Percentiles rank a stretch among this genome's conserved stretches.
Evolutionary conservation across 2,113 vertebrate species (phyloP).

Genomic region (Grammomys surdaster): DNA sequence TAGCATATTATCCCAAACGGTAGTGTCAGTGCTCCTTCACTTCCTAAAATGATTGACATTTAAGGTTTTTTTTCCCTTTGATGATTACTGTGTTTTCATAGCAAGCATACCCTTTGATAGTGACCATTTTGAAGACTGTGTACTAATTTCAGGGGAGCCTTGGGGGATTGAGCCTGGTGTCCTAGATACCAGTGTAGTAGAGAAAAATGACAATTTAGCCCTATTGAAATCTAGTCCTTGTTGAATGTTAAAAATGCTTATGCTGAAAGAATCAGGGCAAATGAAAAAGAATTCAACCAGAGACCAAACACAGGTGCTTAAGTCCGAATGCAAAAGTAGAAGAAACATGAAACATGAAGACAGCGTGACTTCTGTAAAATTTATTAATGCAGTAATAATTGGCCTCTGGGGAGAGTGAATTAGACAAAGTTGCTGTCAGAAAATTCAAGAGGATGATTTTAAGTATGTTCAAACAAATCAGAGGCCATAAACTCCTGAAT

Average conservation of each 20-base stretch:
- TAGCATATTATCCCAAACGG: neutral
- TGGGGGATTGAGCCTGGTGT: neutral
- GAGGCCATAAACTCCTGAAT: neutral
- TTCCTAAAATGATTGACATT: neutral
- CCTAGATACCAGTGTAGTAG: neutral
- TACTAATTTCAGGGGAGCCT: neutral
- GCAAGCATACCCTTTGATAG: neutral
- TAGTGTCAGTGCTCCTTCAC: neutral
- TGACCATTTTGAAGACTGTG: neutral
- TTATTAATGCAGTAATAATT: neutral
- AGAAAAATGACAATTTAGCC: neutral
- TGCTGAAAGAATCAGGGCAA: neutral
- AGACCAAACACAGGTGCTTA: neutral
- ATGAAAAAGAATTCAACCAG: neutral
- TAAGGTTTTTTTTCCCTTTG: neutral
- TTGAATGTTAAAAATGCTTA: neutral
- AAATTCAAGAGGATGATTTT: neutral
- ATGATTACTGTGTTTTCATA: neutral
- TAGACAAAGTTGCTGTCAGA: neutral
- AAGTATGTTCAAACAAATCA: neutral
- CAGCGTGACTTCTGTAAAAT: neutral
- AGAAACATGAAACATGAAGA: neutral
- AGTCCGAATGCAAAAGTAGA: neutral
- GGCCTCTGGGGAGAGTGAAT: neutral
- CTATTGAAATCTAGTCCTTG: neutral